These are phyloP conservation scores for Ophioninae sp. DNA, from an alignment of 2,888 invertebrate genomes.

Conservation along the genomic window DNA sequence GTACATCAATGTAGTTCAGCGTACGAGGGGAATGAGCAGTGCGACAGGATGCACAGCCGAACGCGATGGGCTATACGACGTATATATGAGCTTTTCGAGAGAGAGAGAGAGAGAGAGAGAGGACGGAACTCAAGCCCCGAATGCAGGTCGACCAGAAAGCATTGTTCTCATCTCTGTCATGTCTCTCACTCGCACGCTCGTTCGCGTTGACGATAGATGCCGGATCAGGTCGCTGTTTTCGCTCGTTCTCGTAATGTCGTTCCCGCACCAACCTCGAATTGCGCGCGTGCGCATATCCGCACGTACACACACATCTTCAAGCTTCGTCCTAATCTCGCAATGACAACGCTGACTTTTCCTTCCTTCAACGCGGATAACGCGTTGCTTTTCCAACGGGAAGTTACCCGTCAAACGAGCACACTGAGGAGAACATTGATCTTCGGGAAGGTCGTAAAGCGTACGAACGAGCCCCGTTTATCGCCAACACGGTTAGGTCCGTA, in stretches of 20 bases:
- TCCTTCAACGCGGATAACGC: conserved; percentile 45
- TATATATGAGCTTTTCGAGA: background rate
- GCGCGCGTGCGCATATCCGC: background rate
- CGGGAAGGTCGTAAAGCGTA: conserved; percentile 22
- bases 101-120: conserved; percentile 28
- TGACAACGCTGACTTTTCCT: conserved; percentile 47
- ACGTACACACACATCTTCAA: background rate
- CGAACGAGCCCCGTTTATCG: conserved; percentile 5
- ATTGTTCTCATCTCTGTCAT: conserved; percentile 59
- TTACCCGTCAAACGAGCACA: conserved; percentile 25
- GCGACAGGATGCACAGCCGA: conserved; percentile 58
- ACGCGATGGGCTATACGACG: conserved; percentile 40
- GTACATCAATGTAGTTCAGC: conserved; percentile 19
- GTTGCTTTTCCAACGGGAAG: conserved; percentile 39
- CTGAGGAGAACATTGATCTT: background rate
- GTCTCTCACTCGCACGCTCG: conserved; percentile 36
- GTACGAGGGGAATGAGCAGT: conserved; percentile 30
- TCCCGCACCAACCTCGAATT: conserved; percentile 36
- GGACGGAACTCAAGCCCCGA: conserved; percentile 59
- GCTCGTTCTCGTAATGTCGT: conserved; percentile 43
- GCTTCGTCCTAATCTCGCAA: conserved; percentile 54
- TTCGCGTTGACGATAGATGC: conserved; percentile 50
- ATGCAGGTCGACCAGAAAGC: conserved; percentile 65
- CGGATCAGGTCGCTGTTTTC: conserved; percentile 59
- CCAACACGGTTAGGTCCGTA: background rate